A percentile compares a stretch with the other conserved stretches of the same genome.
These are phyloP conservation scores for Labeo rohita DNA, from an alignment of 2,113 vertebrate genomes.

Conservation along the genomic window DNA sequence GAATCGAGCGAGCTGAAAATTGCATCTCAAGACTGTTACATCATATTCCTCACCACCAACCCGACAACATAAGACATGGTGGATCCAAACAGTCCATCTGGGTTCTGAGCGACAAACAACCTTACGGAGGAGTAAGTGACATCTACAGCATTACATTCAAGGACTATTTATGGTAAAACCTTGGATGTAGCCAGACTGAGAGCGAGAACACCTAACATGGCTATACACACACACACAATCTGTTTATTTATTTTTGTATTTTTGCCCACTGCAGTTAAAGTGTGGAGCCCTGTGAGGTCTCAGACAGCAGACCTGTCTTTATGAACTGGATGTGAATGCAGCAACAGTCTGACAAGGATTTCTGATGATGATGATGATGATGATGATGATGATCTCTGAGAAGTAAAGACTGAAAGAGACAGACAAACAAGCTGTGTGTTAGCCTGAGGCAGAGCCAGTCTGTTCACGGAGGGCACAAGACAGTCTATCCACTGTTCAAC, in stretches of 20 bases:
- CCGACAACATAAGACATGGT: neutral
- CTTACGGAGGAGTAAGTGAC: neutral
- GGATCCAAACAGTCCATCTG: conserved; percentile 9
- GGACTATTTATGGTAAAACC: conserved; percentile 27
- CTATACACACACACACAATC: too few relatives aligned
- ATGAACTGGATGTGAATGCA: neutral
- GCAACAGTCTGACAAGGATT: conserved; percentile 31
- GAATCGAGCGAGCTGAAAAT: neutral
- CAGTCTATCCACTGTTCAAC: conserved; percentile 27
- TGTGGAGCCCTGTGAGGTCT: neutral
- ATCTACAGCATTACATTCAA: conserved; percentile 17
- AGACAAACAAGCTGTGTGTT: conserved; percentile 11
- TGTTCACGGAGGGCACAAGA: conserved; percentile 16
- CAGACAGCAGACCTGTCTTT: conserved; percentile 39
- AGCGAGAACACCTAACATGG: neutral
- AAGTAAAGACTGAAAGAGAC: conserved; percentile 9
- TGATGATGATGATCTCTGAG: neutral
- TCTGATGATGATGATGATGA: conserved; percentile 26
- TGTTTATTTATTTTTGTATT: neutral
- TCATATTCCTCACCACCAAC: conserved; percentile 26
- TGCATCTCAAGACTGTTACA: conserved; percentile 16
- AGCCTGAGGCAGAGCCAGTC: conserved; percentile 19
- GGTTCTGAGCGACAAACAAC: conserved; percentile 10
- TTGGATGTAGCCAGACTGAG: neutral
- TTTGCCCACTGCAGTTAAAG: neutral